A percentile compares a stretch with the other conserved stretches of the same genome.
Evolutionary conservation across 2,113 vertebrate species (phyloP).

Genomic region (Pogona vitticeps): DNA sequence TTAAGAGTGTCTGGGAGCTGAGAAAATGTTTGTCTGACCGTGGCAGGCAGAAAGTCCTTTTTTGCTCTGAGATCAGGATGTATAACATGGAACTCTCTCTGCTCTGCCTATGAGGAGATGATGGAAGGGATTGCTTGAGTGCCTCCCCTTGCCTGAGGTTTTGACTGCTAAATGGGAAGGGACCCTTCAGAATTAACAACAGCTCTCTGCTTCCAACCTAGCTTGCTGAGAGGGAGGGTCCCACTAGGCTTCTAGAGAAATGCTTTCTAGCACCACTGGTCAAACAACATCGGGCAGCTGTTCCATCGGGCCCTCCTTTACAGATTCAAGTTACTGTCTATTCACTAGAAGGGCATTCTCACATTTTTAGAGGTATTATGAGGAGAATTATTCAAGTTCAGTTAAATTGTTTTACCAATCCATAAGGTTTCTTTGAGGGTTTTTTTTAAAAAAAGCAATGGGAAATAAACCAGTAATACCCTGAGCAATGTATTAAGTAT

Average conservation of each 20-base stretch:
- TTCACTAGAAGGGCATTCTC: too few relatives aligned
- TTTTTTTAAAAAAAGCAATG: too few relatives aligned
- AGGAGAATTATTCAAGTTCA: too few relatives aligned
- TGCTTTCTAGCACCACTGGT: background rate
- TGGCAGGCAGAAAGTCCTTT: background rate
- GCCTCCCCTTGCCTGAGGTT: background rate
- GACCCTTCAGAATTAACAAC: background rate
- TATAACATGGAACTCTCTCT: background rate
- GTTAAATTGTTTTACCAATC: too few relatives aligned
- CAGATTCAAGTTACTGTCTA: too few relatives aligned
- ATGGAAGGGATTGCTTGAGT: background rate
- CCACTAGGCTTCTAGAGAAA: background rate
- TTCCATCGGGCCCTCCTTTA: too few relatives aligned
- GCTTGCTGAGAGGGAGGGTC: background rate
- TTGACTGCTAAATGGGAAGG: background rate
- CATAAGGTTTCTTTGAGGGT: too few relatives aligned
- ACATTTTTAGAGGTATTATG: too few relatives aligned
- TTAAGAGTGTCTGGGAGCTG: constrained; percentile 38
- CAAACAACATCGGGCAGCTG: too few relatives aligned
- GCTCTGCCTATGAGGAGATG: background rate
- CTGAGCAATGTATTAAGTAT: too few relatives aligned
- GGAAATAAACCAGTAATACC: too few relatives aligned
- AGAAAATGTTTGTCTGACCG: constrained; percentile 25
- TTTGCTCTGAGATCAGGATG: background rate
- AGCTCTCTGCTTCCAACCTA: background rate